Percentiles rank a stretch among this genome's conserved stretches.
phyloP scores from a whole-genome alignment of 2,888 invertebrate species.

The Psylliodes chrysocephalus region DNA sequence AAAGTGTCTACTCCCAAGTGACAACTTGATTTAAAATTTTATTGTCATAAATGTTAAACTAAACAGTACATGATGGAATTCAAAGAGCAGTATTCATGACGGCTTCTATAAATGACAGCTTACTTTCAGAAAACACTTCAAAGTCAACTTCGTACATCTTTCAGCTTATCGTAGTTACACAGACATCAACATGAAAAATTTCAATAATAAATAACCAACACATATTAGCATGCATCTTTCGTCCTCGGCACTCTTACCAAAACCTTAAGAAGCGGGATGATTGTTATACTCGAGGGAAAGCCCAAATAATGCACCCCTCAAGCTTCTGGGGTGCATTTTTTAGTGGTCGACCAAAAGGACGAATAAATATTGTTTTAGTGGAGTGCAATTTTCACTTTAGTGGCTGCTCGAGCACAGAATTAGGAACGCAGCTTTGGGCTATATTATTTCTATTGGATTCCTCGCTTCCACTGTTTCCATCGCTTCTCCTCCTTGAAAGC shows the following conservation, averaged over 20 bases:
- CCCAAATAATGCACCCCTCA: conserved; percentile 58
- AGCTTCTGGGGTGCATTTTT: conserved; percentile 61
- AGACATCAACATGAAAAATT: conserved; percentile 32
- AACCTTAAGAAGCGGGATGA: conserved; percentile 41
- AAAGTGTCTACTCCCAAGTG: too few relatives aligned
- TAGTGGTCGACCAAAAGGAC: conserved; percentile 57
- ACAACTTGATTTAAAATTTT: too few relatives aligned
- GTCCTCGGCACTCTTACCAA: conserved; percentile 34
- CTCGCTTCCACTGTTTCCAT: conserved; percentile 12
- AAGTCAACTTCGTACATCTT: conserved; percentile 11
- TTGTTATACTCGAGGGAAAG: conserved; percentile 47
- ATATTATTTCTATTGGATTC: conserved; percentile 31
- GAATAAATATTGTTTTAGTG: conserved; percentile 63
- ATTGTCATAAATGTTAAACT: too few relatives aligned
- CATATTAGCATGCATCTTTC: conserved; percentile 47
- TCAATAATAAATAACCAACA: conserved; percentile 42
- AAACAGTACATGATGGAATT: too few relatives aligned
- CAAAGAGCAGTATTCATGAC: too few relatives aligned
- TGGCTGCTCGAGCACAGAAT: conserved; percentile 48
- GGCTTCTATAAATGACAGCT: background rate
- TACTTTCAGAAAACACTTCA: conserved; percentile 9
- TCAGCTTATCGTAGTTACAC: conserved; percentile 15
- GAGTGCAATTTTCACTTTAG: conserved; percentile 61
- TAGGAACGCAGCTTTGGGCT: conserved; percentile 39
- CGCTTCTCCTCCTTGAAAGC: conserved; percentile 10